Evolutionary conservation across 2,113 vertebrate species (phyloP).

Genomic region (Orthonyx spaldingii): DNA sequence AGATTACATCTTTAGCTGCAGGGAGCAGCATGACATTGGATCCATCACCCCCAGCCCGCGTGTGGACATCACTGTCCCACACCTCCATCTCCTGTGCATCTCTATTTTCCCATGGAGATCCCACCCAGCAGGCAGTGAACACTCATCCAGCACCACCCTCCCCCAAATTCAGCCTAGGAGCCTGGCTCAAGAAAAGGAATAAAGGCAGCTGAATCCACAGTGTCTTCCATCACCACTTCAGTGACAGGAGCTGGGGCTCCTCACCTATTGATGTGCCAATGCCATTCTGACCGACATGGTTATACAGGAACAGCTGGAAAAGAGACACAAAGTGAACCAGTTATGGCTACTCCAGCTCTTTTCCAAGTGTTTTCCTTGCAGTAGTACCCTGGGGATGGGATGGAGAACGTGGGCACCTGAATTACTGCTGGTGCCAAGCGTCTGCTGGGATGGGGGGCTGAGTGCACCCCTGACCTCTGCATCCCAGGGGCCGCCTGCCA

Average conservation of each 20-base stretch:
- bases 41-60: rapidly evolving
- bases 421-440: background rate
- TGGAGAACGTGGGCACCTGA: background rate
- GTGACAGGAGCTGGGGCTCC: background rate
- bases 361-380: background rate
- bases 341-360: background rate
- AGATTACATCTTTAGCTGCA: background rate
- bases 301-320: constrained; percentile 89
- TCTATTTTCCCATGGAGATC: background rate
- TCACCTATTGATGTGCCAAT: constrained; percentile 83
- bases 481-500: background rate
- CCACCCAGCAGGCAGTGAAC: background rate
- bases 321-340: background rate
- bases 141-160: background rate
- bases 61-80: rapidly evolving
- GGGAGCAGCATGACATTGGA: background rate
- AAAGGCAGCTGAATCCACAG: background rate
- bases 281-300: constrained; percentile 82
- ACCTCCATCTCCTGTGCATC: rapidly evolving
- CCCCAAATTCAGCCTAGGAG: background rate
- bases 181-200: background rate
- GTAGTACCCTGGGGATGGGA: background rate
- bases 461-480: background rate
- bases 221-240: background rate
- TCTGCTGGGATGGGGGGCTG: background rate